Base-by-base conservation (phyloP, 2,113 vertebrate species). In the Thymallus thymallus region DNA sequence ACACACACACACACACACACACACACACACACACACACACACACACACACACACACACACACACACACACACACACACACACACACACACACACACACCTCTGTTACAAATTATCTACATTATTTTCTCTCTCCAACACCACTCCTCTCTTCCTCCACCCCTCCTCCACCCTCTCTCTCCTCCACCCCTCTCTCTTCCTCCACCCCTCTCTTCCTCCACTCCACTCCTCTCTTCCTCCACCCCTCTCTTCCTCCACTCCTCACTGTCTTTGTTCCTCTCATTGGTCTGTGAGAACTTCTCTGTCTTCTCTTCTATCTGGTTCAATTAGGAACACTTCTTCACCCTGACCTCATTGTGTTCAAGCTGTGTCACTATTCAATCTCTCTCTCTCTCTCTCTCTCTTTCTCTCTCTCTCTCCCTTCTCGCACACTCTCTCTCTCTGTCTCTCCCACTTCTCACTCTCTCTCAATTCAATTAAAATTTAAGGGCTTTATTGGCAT, bases 271-370 rank as follows among this genome's bases (percentile, higher is more conserved):
- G 1, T 6, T 2, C 32, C 51, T 5, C 3, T 6, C 20, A 3
- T 16, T 48, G 46, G 69, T 84, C 84, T 80, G 77, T 60, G 79
- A 51, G 83, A 89, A 89, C 87, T 75, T 84, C 79, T 29, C 29
- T 29, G 29, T 29, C 84, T 81, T 87, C 84, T 87, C 74, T 80
- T 86, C 85, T 88, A 88, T 90, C 88, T 84, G 88, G 85, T 90
- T 89, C 87, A 90, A 90, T 90, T 92, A 90, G 88, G 85, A 86
- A 82, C 81, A 85, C 88, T 91, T 90, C 87, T 91, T 89, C 88
- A 88, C 86, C 82, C 82, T 91, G 89, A 89, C 89, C 91, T 80
- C 88, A 89, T 91, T 89, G 89, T 91, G 89, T 87, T 89, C 84
- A 48, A 70, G 81, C 84, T 55, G 80, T 90, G 89, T 90, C 91